Conservation (phyloP, 2,113 vertebrate species). For the Marmota monax region DNA sequence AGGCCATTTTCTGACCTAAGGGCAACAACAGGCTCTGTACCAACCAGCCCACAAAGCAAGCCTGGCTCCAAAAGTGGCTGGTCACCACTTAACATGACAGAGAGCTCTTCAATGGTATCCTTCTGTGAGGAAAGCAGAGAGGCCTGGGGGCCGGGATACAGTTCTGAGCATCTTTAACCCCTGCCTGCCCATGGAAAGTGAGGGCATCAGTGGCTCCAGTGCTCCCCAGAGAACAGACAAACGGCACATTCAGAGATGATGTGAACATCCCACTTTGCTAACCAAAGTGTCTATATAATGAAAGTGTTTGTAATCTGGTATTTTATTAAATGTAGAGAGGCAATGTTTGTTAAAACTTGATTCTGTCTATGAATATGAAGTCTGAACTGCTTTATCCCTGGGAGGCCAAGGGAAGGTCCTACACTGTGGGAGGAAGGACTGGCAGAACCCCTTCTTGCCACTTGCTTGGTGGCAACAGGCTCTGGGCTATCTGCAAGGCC, state of each 20-base stretch:
- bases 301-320: constrained; percentile 82
- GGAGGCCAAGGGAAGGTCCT: constrained; percentile 85
- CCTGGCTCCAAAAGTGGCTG: not conserved
- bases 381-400: constrained; percentile 83
- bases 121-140: not conserved
- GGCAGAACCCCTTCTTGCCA: not conserved
- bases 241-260: constrained; percentile 69
- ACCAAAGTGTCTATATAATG: constrained; percentile 83
- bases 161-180: not conserved
- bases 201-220: constrained; percentile 29
- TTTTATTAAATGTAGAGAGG: constrained; percentile 83
- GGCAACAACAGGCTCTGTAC: not conserved
- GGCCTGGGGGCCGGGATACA: not conserved
- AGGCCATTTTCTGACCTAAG: not conserved
- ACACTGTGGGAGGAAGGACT: constrained; percentile 63
- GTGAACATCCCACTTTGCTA: constrained; percentile 79
- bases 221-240: constrained; percentile 86
- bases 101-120: not conserved
- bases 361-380: constrained; percentile 86
- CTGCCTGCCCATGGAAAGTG: not conserved
- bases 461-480: constrained; percentile 5
- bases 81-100: not conserved
- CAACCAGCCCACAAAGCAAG: not conserved
- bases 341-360: constrained; percentile 82
- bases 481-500: constrained; percentile 54